Evolutionary conservation across 2,888 invertebrate genomes (phyloP).

Genomic region (Megalurothrips usitatus): DNA sequence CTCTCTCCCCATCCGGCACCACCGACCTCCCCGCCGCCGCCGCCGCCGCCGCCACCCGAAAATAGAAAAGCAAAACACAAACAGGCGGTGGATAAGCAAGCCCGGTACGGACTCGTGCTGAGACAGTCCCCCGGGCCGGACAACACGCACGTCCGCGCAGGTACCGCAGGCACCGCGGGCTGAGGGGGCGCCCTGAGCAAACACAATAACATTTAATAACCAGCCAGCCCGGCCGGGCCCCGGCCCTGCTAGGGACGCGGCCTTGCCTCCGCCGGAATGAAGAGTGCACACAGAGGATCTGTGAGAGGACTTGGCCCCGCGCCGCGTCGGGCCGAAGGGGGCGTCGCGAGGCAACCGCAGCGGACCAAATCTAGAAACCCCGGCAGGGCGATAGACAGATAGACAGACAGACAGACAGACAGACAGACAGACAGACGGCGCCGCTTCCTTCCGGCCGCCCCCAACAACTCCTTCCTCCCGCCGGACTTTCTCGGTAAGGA

Average conservation of each 20-base stretch:
- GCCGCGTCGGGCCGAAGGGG: neutral
- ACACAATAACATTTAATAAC: conserved; percentile 4
- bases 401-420: neutral
- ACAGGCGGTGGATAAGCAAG: too few relatives aligned
- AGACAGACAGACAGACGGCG: neutral
- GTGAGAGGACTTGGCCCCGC: neutral
- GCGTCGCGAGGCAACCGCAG: too few relatives aligned
- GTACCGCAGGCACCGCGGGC: neutral
- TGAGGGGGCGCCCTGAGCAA: neutral
- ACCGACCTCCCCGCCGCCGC: too few relatives aligned
- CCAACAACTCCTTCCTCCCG: too few relatives aligned
- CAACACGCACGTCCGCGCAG: neutral
- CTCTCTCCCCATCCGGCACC: too few relatives aligned
- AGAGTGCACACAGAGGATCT: too few relatives aligned
- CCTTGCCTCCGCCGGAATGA: too few relatives aligned
- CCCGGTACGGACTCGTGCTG: neutral
- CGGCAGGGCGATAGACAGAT: neutral
- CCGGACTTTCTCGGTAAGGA: too few relatives aligned
- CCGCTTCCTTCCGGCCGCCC: too few relatives aligned
- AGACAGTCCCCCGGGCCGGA: neutral
- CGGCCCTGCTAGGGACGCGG: neutral
- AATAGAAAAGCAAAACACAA: too few relatives aligned
- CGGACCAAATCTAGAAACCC: too few relatives aligned
- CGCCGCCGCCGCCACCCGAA: neutral
- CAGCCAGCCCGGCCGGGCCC: neutral